Evolutionary conservation across 2,113 vertebrate species (phyloP).

Genomic region (Sapayoa aenigma): DNA sequence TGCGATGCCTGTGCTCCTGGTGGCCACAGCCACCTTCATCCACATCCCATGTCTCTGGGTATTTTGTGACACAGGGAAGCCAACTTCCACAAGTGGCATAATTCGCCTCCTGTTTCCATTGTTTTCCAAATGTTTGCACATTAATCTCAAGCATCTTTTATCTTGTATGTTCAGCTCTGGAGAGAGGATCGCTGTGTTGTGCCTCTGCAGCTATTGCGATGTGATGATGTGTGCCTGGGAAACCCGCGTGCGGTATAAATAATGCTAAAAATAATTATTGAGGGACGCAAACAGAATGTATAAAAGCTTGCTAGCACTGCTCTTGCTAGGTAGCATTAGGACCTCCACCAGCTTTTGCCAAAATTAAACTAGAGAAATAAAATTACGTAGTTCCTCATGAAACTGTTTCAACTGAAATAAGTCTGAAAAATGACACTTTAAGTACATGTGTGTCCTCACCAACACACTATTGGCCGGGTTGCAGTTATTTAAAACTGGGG

Average conservation of each 20-base stretch:
- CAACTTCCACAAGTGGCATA: not conserved
- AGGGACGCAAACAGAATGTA: not conserved
- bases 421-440: not conserved
- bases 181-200: not conserved
- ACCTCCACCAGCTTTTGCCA: not conserved
- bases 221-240: not conserved
- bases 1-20: not conserved
- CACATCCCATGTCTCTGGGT: not conserved
- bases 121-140: constrained; percentile 13
- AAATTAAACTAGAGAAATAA: not conserved
- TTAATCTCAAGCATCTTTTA: constrained; percentile 42
- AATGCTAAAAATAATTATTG: not conserved
- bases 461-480: not conserved
- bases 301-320: not conserved
- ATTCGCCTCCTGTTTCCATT: not conserved
- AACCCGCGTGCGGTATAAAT: not conserved
- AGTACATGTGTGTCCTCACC: not conserved
- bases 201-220: not conserved
- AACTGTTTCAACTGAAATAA: not conserved
- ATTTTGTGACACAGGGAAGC: not conserved
- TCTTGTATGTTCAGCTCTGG: constrained; percentile 43
- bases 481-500: not conserved
- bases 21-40: not conserved
- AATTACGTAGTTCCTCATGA: not conserved
- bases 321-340: not conserved